Evolutionary conservation across 2,797 vertebrate species (phyloP), one percentile per base, ranked within the genome.

Genomic region (Parotocinclus haroldoi): DNA sequence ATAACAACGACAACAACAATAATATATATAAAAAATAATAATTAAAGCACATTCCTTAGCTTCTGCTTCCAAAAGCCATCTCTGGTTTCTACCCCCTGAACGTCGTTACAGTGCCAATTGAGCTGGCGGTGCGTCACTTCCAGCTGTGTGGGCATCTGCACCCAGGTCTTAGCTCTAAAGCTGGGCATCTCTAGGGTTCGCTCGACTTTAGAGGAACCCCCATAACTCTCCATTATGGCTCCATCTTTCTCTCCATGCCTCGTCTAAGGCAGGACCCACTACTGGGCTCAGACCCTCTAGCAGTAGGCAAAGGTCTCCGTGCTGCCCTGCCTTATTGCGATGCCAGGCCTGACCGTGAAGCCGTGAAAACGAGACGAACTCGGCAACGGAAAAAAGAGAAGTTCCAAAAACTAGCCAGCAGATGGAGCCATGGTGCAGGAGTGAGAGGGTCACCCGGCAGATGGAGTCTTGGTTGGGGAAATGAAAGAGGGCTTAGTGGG

Each of bases 401-500:
- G 48, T 7, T 2, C 4, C 52, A 49, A 42, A 45, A 5, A 53
- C 7, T 46, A 44, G 53, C 76, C 79, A 80, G 54, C 68, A 78
- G 82, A 73, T 54, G 78, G 68, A 49, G 46, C 67, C 74, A 69
- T 46, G 63, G 63, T 58, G 37, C 62, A 59, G 51, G 39, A 19
- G 55, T 58, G 10, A 9, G 40, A 9, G 40, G 10, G 40, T 42
- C 40, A 11, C 40, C 77, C 78, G 75, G 53, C 63, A 74, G 81
- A 71, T 51, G 76, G 62, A 66, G 71, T 73, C 73, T 63, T 72
- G 71, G 64, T 65, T 58, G 61, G 60, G 27, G 62, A 67, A 61
- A 63, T 40, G 51, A 68, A 48, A 42, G 38, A 17, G 52, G 58
- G 50, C 49, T 77, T 79, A 82, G 78, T 81, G 71, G 74, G 72